These are phyloP conservation scores for Formicarius rufipectus DNA, from an alignment of 2,113 vertebrate species.

Conservation along the genomic window DNA sequence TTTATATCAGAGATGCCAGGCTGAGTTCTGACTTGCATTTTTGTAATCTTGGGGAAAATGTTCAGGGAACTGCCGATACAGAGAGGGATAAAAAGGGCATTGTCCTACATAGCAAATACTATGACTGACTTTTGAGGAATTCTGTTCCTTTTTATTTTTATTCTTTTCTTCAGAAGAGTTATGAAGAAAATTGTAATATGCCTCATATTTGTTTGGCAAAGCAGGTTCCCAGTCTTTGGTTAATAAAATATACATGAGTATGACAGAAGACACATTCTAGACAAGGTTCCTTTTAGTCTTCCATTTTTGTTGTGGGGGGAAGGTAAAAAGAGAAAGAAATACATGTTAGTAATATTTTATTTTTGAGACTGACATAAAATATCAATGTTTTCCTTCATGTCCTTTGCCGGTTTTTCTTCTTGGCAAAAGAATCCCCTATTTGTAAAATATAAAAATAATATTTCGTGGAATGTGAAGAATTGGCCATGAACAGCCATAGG, in stretches of 20 bases:
- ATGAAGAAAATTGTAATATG: neutral
- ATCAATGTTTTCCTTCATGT: neutral
- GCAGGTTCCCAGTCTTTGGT: neutral
- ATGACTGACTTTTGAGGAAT: neutral
- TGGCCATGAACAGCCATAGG: neutral
- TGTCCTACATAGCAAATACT: neutral
- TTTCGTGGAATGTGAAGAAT: neutral
- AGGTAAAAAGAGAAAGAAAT: neutral
- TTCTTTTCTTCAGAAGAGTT: neutral
- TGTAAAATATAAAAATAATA: neutral
- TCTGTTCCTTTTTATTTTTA: neutral
- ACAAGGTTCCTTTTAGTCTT: neutral
- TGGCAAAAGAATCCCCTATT: neutral
- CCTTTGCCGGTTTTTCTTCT: neutral
- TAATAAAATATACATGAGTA: neutral
- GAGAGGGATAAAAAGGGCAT: neutral
- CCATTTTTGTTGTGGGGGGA: rapidly evolving
- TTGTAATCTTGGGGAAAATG: neutral
- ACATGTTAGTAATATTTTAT: neutral
- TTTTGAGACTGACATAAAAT: neutral
- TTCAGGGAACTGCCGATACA: neutral
- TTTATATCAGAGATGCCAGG: neutral
- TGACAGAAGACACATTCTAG: neutral
- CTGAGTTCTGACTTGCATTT: neutral
- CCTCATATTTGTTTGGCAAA: neutral